Conservation (phyloP, 2,797 vertebrate genomes). For the Anguilla anguilla region DNA sequence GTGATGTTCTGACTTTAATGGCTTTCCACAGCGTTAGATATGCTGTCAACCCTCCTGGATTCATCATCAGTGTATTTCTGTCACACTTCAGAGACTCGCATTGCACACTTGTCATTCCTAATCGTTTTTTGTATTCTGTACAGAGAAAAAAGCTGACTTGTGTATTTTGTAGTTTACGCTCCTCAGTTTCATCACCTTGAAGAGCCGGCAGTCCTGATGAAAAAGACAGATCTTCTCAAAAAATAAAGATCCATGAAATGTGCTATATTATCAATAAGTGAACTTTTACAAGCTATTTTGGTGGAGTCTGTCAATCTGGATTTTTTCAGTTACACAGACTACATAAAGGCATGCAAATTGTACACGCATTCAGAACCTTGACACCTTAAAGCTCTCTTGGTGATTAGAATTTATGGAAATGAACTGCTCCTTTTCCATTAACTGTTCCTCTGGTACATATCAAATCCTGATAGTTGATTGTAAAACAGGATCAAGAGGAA, state of each 20-base stretch:
- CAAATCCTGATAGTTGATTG: not conserved
- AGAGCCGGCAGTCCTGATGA: not conserved
- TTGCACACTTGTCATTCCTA: not conserved
- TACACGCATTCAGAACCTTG: not conserved
- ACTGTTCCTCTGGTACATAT: not conserved
- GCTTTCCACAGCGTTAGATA: not conserved
- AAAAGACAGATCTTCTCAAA: not conserved
- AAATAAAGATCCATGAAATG: not conserved
- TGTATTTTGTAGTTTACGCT: not conserved
- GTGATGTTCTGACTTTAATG: slow-evolving; percentile 3
- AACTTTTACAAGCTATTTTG: not conserved
- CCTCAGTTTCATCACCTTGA: slow-evolving; percentile 4
- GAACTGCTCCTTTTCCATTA: not conserved
- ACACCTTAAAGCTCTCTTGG: not conserved
- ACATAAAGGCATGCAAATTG: not conserved
- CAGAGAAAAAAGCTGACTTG: not conserved
- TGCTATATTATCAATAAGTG: not conserved
- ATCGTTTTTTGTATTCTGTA: not conserved
- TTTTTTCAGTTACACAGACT: not conserved
- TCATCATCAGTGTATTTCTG: not conserved
- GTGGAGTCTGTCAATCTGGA: not conserved
- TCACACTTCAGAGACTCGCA: not conserved
- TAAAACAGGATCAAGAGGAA: not conserved
- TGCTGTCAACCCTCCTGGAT: not conserved
- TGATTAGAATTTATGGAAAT: not conserved